phyloP scores from a whole-genome alignment of 1,140 invertebrate species.

The Phocides pigmalion region DNA sequence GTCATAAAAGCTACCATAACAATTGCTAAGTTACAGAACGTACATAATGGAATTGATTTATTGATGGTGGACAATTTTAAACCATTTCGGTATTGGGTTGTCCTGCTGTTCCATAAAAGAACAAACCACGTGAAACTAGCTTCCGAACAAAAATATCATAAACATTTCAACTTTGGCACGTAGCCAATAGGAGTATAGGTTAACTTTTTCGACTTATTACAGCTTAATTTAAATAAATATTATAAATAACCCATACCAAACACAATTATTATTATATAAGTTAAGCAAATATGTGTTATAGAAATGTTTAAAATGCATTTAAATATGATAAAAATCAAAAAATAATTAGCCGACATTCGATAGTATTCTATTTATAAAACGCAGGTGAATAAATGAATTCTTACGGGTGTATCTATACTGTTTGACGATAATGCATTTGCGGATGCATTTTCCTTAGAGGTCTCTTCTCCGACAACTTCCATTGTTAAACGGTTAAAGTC shows the following conservation, averaged over 20 bases:
- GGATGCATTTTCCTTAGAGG: slow-evolving; percentile 51
- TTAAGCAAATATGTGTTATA: not conserved
- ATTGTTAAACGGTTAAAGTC: slow-evolving; percentile 56
- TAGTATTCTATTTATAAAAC: slow-evolving; percentile 75
- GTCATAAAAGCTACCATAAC: not conserved
- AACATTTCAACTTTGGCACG: slow-evolving; percentile 67
- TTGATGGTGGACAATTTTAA: too few relatives aligned
- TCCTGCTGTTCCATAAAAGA: slow-evolving; percentile 68
- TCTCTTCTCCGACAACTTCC: slow-evolving; percentile 61
- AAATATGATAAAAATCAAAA: not conserved
- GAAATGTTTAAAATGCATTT: not conserved
- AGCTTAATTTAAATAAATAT: slow-evolving; percentile 6
- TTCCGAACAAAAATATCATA: slow-evolving; percentile 76
- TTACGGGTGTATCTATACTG: slow-evolving; percentile 56
- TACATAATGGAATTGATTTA: not conserved
- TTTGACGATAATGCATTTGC: slow-evolving; percentile 51
- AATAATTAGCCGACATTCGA: slow-evolving; percentile 58
- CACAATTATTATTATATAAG: not conserved
- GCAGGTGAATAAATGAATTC: slow-evolving; percentile 39
- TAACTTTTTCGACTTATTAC: slow-evolving; percentile 48
- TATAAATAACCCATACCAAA: not conserved
- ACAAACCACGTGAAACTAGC: slow-evolving; percentile 66
- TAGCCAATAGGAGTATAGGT: slow-evolving; percentile 60
- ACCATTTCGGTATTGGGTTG: slow-evolving; percentile 27
- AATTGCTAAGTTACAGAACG: not conserved